Evolutionary conservation across 2,797 vertebrate genomes (phyloP), one percentile per base, ranked within the genome.

Genomic region (Danio jaintianensis): DNA sequence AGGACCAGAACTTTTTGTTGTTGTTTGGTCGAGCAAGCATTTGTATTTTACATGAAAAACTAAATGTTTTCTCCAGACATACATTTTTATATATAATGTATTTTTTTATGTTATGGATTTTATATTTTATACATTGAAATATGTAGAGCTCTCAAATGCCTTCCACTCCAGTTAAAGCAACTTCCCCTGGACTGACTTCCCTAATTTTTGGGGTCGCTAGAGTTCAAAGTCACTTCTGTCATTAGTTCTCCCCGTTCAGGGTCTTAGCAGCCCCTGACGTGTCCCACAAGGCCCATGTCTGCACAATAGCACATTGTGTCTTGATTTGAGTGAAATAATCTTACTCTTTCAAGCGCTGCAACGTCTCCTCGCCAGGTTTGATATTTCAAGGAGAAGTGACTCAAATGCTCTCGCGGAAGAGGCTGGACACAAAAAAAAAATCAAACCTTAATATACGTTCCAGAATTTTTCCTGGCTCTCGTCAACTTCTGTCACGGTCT

Each of bases 281-380:
- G 42, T 82, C 69, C 81, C 81, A 29, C 3, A 29, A 61, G 81
- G 43, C 53, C 22, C 48, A n/a, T 61, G 16, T 6, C 42, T 59
- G 43, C 48, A 82, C 76, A 82, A 82, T 78, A 61, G 75, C 29
- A 64, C 75, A 73, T 82, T 82, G 81, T 82, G 53, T 47, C 20
- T 10, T 6, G 0, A 52, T 22, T 68, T 82, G 75, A 82, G 58
- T 67, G 61, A 74, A 71, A 78, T 67, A 61, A 56, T 59, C 52
- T 59, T 36, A 40, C 48, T 77, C 67, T 71, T 70, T 71, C 47
- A 42, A 52, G 45, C 42, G 13, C 47, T 79, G 77, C 77, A 71
- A 79, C 7, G 68, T 45, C 47, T 79, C 38, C 47, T 63, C 10
- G 6, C 67, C 58, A 59, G 18, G 77, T 63, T 55, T 78, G 68